Conservation (phyloP, 2,113 vertebrate genomes). For the Epinephelus fuscoguttatus region DNA sequence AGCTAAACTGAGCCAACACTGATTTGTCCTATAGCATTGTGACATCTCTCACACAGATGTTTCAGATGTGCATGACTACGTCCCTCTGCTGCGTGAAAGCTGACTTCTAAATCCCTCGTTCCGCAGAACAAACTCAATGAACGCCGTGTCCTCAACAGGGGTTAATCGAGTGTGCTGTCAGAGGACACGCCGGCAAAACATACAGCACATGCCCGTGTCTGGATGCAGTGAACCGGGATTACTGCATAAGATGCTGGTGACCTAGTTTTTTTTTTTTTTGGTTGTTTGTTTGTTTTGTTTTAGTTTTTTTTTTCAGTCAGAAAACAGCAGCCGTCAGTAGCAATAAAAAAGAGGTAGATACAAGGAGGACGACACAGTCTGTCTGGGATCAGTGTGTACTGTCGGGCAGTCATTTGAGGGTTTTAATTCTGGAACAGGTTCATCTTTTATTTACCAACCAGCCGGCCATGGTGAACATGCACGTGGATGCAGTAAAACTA, state of each 20-base stretch:
- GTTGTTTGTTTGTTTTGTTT: constrained; percentile 69
- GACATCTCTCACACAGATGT: constrained; percentile 63
- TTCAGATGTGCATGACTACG: constrained; percentile 50
- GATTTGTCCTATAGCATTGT: constrained; percentile 44
- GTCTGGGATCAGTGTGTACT: constrained; percentile 76
- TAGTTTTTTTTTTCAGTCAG: constrained; percentile 61
- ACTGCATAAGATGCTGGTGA: constrained; percentile 86
- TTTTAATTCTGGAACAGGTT: constrained; percentile 83
- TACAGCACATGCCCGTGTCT: constrained; percentile 80
- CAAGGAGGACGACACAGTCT: constrained; percentile 59
- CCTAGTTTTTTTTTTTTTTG: constrained; percentile 77
- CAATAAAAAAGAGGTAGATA: constrained; percentile 65
- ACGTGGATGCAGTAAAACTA: constrained; percentile 56
- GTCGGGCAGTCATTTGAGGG: constrained; percentile 73
- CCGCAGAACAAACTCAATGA: constrained; percentile 56
- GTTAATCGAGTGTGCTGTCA: constrained; percentile 78
- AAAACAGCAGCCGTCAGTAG: constrained; percentile 69
- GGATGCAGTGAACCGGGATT: constrained; percentile 84
- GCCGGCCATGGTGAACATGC: constrained; percentile 57
- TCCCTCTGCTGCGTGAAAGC: constrained; percentile 58
- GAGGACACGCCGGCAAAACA: constrained; percentile 77
- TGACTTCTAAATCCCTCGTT: constrained; percentile 67
- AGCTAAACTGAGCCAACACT: constrained; percentile 6
- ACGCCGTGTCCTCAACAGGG: constrained; percentile 75
- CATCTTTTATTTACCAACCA: constrained; percentile 83